Conservation (phyloP, 2,797 vertebrate genomes). For the Lepidocolaptes lacrymiger region DNA sequence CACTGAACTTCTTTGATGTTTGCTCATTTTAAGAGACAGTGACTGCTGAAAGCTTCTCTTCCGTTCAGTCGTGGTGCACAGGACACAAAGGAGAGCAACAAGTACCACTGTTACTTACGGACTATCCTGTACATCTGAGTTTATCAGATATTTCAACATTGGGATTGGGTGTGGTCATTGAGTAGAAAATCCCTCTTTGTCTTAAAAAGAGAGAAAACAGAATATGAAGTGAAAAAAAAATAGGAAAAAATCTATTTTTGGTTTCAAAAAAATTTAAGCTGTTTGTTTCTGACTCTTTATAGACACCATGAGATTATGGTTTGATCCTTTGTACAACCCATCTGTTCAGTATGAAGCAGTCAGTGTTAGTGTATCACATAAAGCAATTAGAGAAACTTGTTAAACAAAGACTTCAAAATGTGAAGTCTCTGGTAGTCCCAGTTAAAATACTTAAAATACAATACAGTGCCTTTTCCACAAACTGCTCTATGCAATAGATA, state of each 20-base stretch:
- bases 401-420: slow-evolving; percentile 9
- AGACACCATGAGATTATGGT: slow-evolving; percentile 1
- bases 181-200: neutral
- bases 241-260: neutral
- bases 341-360: neutral
- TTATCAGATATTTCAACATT: neutral
- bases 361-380: neutral
- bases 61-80: neutral
- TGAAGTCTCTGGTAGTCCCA: neutral
- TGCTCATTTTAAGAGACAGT: slow-evolving; percentile 25
- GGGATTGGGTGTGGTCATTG: neutral
- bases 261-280: slow-evolving; percentile 22
- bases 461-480: neutral
- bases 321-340: slow-evolving; percentile 1
- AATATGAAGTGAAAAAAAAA: neutral
- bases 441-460: slow-evolving; percentile 1
- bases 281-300: neutral
- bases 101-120: neutral
- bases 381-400: slow-evolving; percentile 24
- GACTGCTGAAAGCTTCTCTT: slow-evolving; percentile 19
- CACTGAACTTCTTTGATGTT: slow-evolving; percentile 67
- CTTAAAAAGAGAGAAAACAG: neutral
- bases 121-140: neutral
- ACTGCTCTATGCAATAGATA: neutral
- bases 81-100: neutral